phyloP scores from a whole-genome alignment of 1,140 invertebrate genomes.

The Lineus longissimus region DNA sequence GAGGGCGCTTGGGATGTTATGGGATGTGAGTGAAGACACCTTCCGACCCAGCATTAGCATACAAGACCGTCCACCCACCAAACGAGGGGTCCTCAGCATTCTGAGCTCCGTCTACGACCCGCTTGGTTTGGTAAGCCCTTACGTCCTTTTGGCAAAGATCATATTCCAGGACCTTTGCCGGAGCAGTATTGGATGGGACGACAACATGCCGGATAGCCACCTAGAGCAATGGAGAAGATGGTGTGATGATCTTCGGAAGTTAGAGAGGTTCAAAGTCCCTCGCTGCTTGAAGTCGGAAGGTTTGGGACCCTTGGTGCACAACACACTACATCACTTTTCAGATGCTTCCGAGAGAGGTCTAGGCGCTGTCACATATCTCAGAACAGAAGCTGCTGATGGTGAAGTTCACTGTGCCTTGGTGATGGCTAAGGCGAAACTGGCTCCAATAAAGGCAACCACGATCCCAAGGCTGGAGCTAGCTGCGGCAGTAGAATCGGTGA shows the following conservation, averaged over 20 bases:
- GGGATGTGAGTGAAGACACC: constrained; percentile 6
- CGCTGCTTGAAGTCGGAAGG: constrained; percentile 9
- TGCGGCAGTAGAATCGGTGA: too few species aligned
- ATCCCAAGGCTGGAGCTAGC: constrained; percentile 20
- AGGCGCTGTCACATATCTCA: constrained; percentile 10
- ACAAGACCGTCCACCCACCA: not conserved
- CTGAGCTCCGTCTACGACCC: constrained; percentile 16
- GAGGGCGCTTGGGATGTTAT: constrained; percentile 5
- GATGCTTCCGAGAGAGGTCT: constrained; percentile 13
- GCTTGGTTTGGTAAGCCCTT: constrained; percentile 13
- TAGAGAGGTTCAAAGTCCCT: not conserved
- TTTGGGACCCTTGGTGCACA: not conserved
- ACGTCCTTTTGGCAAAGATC: constrained; percentile 10
- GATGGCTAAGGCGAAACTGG: constrained; percentile 13
- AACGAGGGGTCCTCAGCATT: constrained; percentile 9
- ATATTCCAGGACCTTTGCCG: constrained; percentile 17
- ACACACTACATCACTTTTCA: constrained; percentile 11
- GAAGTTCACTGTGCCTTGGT: constrained; percentile 12
- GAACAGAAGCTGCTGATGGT: not conserved
- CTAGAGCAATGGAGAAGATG: not conserved
- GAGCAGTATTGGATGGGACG: constrained; percentile 15
- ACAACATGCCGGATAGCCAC: constrained; percentile 5
- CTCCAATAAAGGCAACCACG: constrained; percentile 6
- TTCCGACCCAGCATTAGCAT: constrained; percentile 3
- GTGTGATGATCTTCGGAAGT: constrained; percentile 4